Percentiles rank a stretch among this genome's conserved stretches.
Evolutionary conservation across 2,888 invertebrate species (phyloP).

Genomic region (Papilio protenor): DNA sequence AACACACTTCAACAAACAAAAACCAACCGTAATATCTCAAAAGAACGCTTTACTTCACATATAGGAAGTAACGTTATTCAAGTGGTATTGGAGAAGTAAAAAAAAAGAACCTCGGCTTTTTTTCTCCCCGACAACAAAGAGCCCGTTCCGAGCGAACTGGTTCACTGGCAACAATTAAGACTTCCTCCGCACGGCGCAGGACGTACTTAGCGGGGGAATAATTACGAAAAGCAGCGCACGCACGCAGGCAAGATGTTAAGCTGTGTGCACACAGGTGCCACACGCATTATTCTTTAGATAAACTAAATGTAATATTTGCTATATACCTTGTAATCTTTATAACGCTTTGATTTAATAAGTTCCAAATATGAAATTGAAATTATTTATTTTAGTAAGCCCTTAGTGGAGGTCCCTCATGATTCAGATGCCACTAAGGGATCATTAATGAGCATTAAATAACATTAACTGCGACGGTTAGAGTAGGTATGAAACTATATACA

Average conservation of each 20-base stretch:
- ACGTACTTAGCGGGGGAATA: slow-evolving; percentile 44
- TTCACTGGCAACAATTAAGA: slow-evolving; percentile 67
- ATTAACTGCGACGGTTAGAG: background rate
- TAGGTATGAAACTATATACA: background rate
- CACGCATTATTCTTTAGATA: background rate
- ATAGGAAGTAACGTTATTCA: slow-evolving; percentile 35
- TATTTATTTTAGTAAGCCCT: background rate
- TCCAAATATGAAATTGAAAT: background rate
- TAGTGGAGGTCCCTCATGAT: background rate
- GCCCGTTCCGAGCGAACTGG: slow-evolving; percentile 59
- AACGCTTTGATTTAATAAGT: background rate
- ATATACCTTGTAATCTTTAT: background rate
- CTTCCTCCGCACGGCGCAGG: slow-evolving; percentile 66
- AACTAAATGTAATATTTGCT: background rate
- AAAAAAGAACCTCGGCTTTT: slow-evolving; percentile 36
- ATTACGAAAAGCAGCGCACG: slow-evolving; percentile 45
- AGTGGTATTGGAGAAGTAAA: slow-evolving; percentile 31
- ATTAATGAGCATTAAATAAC: background rate
- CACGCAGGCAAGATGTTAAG: slow-evolving; percentile 18
- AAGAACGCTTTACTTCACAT: slow-evolving; percentile 19
- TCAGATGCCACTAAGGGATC: background rate
- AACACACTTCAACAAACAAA: no score
- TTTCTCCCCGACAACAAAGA: slow-evolving; percentile 50
- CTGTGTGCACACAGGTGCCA: slow-evolving; percentile 1
- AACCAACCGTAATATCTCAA: background rate